Percentiles rank a stretch among this genome's conserved stretches.
Conservation (phyloP, 2,113 vertebrate genomes). For the Plotosus lineatus region DNA sequence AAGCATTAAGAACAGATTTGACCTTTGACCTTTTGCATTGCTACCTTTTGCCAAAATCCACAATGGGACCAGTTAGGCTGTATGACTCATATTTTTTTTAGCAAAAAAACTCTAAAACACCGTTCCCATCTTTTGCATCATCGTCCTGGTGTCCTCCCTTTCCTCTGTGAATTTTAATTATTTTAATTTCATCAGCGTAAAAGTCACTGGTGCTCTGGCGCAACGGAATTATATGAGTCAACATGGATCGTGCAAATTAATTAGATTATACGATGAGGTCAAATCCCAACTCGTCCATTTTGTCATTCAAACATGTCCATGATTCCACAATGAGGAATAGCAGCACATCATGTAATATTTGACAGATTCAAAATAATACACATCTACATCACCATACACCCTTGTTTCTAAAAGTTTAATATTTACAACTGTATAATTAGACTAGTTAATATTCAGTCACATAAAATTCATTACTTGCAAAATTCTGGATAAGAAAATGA, state of each 20-base stretch:
- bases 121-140: background rate
- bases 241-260: background rate
- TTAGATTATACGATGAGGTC: background rate
- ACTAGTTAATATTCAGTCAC: too few species aligned
- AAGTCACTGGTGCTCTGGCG: background rate
- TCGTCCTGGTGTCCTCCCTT: background rate
- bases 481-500: background rate
- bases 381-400: too few species aligned
- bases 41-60: constrained; percentile 56
- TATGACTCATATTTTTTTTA: constrained; percentile 64
- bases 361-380: background rate
- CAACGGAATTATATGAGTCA: background rate
- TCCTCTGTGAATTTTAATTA: constrained; percentile 7
- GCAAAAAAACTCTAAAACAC: constrained; percentile 54
- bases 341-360: background rate
- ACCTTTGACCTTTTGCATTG: constrained; percentile 59
- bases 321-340: background rate
- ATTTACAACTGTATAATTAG: too few species aligned
- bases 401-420: background rate
- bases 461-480: background rate
- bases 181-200: constrained; percentile 7
- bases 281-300: background rate
- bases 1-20: constrained; percentile 45
- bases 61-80: constrained; percentile 51
- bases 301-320: background rate